Conservation (phyloP, 2,888 invertebrate genomes). For the Dermolepida albohirtum region DNA sequence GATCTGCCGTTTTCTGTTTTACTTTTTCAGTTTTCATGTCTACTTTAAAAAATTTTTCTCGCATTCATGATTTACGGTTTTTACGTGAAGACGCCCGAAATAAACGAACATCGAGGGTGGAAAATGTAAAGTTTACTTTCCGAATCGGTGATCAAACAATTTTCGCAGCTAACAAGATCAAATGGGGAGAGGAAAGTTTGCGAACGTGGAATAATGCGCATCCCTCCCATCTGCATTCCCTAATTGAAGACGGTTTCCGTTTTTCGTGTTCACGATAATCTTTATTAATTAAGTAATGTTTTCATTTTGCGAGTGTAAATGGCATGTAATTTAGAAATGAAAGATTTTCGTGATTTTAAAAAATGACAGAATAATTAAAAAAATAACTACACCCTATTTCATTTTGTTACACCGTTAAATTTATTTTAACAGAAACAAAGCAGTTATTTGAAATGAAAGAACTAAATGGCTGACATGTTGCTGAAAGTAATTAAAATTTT, state of each 20-base stretch:
- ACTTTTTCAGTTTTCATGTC: too few relatives aligned
- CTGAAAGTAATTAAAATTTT: too few relatives aligned
- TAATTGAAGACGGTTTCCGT: conserved; percentile 53
- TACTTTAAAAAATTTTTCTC: conserved; percentile 7
- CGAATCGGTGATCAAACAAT: conserved; percentile 66
- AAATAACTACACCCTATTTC: neutral
- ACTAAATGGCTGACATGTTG: too few relatives aligned
- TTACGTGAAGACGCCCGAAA: conserved; percentile 29
- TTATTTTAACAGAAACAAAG: neutral
- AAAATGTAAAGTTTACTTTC: conserved; percentile 63
- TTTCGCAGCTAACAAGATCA: conserved; percentile 65
- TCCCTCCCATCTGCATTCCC: conserved; percentile 52
- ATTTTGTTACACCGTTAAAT: too few relatives aligned
- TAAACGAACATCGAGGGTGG: conserved; percentile 50
- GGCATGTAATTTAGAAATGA: conserved; percentile 20
- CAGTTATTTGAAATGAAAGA: neutral
- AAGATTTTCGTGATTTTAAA: conserved; percentile 14
- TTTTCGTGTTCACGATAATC: conserved; percentile 25
- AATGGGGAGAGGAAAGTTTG: conserved; percentile 43
- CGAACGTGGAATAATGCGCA: conserved; percentile 8
- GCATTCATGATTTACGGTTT: conserved; percentile 31
- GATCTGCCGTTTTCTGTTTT: too few relatives aligned
- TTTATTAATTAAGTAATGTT: conserved; percentile 38
- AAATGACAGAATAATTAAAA: conserved; percentile 6
- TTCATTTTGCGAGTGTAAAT: conserved; percentile 31